Conservation (phyloP, 2,113 vertebrate species). For the Salvelinus sp. region DNA sequence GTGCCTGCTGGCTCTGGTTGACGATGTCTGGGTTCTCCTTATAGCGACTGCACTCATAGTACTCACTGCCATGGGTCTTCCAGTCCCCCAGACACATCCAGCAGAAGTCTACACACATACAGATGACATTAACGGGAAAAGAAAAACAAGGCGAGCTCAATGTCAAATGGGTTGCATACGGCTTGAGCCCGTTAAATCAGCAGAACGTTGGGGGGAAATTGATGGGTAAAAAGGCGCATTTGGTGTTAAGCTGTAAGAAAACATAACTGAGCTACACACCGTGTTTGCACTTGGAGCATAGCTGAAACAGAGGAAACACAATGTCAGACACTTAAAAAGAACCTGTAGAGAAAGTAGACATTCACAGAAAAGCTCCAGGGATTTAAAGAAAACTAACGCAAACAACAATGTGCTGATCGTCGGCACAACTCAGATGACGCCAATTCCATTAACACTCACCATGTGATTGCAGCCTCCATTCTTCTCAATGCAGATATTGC, state of each 20-base stretch:
- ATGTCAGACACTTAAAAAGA: too few relatives aligned
- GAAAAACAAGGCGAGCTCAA: neutral
- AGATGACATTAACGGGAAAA: too few relatives aligned
- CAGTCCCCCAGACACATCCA: slow-evolving; percentile 99
- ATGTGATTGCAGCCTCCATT: slow-evolving; percentile 99
- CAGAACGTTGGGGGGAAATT: neutral
- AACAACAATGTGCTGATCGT: neutral
- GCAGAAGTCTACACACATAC: slow-evolving; percentile 87
- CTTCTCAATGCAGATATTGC: slow-evolving; percentile 99
- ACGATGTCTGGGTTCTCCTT: slow-evolving; percentile 99
- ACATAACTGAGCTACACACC: slow-evolving; percentile 72
- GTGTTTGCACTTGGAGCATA: slow-evolving; percentile 99
- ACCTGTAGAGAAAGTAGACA: neutral
- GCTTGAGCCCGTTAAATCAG: neutral
- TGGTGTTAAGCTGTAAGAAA: neutral
- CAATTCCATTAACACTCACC: slow-evolving; percentile 76
- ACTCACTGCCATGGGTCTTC: slow-evolving; percentile 99
- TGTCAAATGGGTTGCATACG: neutral
- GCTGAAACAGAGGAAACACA: slow-evolving; percentile 76
- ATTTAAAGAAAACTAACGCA: neutral
- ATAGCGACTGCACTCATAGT: slow-evolving; percentile 99
- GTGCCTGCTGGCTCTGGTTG: slow-evolving; percentile 99
- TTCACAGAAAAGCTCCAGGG: neutral
- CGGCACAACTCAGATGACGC: neutral
- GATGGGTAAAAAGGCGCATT: neutral